Base-by-base conservation (phyloP, 2,888 invertebrate genomes). In the Brenthis ino region DNA sequence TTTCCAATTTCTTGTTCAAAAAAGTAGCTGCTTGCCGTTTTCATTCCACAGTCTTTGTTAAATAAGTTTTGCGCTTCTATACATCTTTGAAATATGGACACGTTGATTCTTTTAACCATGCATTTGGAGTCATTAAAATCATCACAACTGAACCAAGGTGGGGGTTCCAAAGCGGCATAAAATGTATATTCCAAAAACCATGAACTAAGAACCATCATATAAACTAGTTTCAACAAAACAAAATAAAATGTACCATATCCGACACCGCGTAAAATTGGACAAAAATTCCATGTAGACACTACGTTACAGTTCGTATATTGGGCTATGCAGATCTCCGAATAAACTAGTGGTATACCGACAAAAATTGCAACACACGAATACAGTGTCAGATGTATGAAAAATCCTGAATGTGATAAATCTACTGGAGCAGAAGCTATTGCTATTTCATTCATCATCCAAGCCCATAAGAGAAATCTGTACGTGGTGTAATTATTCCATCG, bases 81-180 rank as follows among this genome's bases (percentile, higher is more conserved):
- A 67, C 91, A 92, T 71, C 88, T 87, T 81, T 92, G 91, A 73
- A 88, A 91, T 70, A 85, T 76, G 0, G 91, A 86, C 0, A 89
- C 77, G 64, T 92, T 88, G 0, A 86, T 67, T 56, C 84, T 77
- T 77, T 92, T 93, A 12, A 91, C 86, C 89, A 93, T 91, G 76
- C 92, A 92, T 72, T 82, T 84, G 13, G 75, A 67, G 43, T 76
- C 74, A 55, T 81, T 81, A 61, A 79, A 89, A n/a, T 85, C 85
- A 1, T 85, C 83, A 70, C 92, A 92, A 2, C 81, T 78, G 57
- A 80, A 82, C 92, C 92, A 92, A 0, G 92, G 91, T 1, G 89
- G 89, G 2, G 85, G 83, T 63, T 87, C 84, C 24, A 85, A 67
- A 0, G 83, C 82, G 1, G 89, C 77, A 71, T 84, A 84, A 72